Evolutionary conservation across 2,113 vertebrate species (phyloP), one percentile per base, ranked within the genome.

Genomic region (Oncorhynchus mykiss): DNA sequence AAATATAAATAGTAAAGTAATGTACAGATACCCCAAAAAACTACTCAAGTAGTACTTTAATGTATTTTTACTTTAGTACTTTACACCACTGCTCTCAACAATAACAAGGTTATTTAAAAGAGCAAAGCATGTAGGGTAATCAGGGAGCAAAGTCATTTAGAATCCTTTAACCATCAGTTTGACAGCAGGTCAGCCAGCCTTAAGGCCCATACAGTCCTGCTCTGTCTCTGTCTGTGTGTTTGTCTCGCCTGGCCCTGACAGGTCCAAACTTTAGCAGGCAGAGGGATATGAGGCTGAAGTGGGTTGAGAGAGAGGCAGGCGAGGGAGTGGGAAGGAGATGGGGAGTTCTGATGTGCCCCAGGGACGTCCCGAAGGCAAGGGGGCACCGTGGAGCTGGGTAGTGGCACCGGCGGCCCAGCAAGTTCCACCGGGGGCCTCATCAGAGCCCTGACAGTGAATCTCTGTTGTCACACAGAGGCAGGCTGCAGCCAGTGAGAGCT

Each of bases 371-470:
- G 83, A 86, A 95, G 96, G 95, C 92, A 73, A 39, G 87, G 86
- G 81, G 78, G 87, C 78, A 76, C 83, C 86, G 81, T 74, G 87
- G 89, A 93, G 93, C 88, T 84, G 75, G 80, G 74, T 64, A 49
- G 78, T 78, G 90, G 89, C 76, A 45, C 81, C 25, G 25, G 51
- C 25, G 27, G 49, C 51, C 77, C 79, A 84, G 82, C 85, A 77
- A 84, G 39, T 71, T 72, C 85, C 85, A 88, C 89, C 90, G 88
- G 78, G 87, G 90, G 93, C 92, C 88, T 92, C 93, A 90, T 97
- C 95, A 95, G 92, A 88, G 88, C 86, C 89, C 91, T 92, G 91
- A 91, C 92, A 86, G 93, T 88, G 91, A 96, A 94, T 92, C 89
- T 92, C 83, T 87, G 80, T 76, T 94, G 93, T 94, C 95, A 94